A percentile compares a stretch with the other conserved stretches of the same genome.
phyloP scores from a whole-genome alignment of 2,888 invertebrate species.

The Drepana falcataria region DNA sequence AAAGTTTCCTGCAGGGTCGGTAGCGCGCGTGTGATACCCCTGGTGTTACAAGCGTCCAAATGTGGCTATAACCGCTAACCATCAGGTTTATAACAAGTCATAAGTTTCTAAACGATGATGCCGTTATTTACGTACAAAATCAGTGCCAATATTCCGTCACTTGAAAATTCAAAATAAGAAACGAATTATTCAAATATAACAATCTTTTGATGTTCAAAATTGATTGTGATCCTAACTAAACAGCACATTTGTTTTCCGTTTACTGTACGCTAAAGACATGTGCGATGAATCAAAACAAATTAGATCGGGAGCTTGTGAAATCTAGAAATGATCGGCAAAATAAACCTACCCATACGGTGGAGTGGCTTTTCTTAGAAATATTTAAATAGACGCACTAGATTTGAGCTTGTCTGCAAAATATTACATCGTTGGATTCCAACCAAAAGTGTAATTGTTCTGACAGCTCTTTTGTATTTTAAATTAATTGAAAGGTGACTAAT shows the following conservation, averaged over 20 bases:
- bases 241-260: background rate
- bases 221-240: background rate
- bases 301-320: constrained; percentile 25
- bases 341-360: background rate
- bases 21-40: no score
- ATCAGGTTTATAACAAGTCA: no score
- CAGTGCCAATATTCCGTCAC: background rate
- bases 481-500: no score
- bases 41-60: no score
- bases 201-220: background rate
- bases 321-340: constrained; percentile 4
- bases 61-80: no score
- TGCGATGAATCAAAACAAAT: constrained; percentile 22
- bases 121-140: background rate
- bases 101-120: no score
- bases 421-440: no score
- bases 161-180: constrained; percentile 2
- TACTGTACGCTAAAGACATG: constrained; percentile 8
- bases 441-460: no score
- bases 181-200: background rate
- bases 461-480: no score
- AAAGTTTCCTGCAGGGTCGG: no score
- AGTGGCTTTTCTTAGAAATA: constrained; percentile 37
- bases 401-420: constrained; percentile 21
- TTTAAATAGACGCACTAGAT: constrained; percentile 50